Base-by-base conservation (phyloP, 1,140 invertebrate species). In the Diploscapter pachys region DNA sequence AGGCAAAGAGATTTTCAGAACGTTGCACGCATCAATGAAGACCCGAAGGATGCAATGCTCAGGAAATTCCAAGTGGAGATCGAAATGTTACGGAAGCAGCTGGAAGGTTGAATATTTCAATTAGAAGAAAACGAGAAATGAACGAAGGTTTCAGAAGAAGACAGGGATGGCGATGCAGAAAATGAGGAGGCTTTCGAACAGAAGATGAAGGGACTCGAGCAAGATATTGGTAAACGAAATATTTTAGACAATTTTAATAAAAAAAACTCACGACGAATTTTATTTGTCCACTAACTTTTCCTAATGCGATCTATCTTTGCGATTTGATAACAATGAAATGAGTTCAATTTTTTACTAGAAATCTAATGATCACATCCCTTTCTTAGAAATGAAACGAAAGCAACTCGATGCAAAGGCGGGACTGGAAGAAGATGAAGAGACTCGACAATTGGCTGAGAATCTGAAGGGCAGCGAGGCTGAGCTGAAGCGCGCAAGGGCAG, bases 41-140 rank as follows among this genome's bases (percentile, higher is more conserved):
- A 99, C 88, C 94, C 96, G 0, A 98, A 98, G 83, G 95, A 98
- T 88, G 95, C 96, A 3, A 87, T 98, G 49, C 89, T 99, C 11
- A 90, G 94, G 62, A 91, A 95, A 84, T 98, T 97, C 86, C 95
- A 98, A 88, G 91, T 93, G 81, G 95, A 99, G 88, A 98, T 99
- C 80, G 93, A 94, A 81, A 91, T 93, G 49, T 88, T 99, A 3
- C 90, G 91, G 63, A 91, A 92, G 80, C 93, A 95, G 83, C 86
- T 99, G 51, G 90, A 91, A 74, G 89, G 89, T 31, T 79, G 52
- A 64, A 31, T 13, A 52, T 13, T 74, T 73, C 66, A 51, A 73
- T 63, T 11, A 66, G 64, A 52, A 66, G 51, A 51, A 55, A 68
- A 5, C 13, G 68, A 80, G 52, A 68, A 53, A 68, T 8, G 31